phyloP scores from a whole-genome alignment of 23 tunicate genomes.

The Pegea sp. region DNA sequence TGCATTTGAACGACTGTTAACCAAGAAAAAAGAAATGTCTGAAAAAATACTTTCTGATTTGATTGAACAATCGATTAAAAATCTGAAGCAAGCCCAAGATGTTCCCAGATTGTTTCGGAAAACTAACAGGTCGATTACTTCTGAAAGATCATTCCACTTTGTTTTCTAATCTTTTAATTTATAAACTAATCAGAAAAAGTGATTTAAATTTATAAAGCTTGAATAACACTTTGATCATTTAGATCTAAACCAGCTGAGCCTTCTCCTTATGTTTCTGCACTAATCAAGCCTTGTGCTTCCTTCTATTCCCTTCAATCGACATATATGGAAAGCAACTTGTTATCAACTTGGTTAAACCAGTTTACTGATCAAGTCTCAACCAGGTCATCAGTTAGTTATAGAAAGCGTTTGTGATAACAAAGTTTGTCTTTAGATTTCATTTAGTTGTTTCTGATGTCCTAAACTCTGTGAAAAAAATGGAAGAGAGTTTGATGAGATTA shows the following conservation, averaged over 20 bases:
- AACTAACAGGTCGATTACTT: constrained; percentile 33
- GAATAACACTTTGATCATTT: background rate
- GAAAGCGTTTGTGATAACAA: too few relatives aligned
- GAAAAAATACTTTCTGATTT: constrained; percentile 18
- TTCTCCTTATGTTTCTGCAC: constrained; percentile 32
- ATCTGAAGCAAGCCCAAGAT: constrained; percentile 68
- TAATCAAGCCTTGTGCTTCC: constrained; percentile 11
- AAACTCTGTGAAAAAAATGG: constrained; percentile 73
- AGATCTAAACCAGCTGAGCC: constrained; percentile 66
- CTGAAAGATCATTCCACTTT: background rate
- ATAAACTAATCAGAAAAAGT: too few relatives aligned
- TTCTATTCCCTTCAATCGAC: constrained; percentile 15
- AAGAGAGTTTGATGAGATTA: constrained; percentile 66
- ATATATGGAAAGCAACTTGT: constrained; percentile 5
- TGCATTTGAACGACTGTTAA: constrained; percentile 3
- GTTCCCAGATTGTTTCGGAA: constrained; percentile 74
- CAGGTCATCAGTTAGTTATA: constrained; percentile 7
- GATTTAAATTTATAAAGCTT: background rate
- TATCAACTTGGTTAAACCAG: constrained; percentile 23
- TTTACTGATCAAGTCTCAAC: constrained; percentile 12
- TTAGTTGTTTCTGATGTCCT: constrained; percentile 71
- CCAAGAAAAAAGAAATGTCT: constrained; percentile 5
- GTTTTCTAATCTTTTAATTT: background rate
- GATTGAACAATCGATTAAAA: constrained; percentile 11
- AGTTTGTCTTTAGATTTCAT: too few relatives aligned